phyloP scores from a whole-genome alignment of 2,888 invertebrate genomes.

The Ectropis crepuscularia region DNA sequence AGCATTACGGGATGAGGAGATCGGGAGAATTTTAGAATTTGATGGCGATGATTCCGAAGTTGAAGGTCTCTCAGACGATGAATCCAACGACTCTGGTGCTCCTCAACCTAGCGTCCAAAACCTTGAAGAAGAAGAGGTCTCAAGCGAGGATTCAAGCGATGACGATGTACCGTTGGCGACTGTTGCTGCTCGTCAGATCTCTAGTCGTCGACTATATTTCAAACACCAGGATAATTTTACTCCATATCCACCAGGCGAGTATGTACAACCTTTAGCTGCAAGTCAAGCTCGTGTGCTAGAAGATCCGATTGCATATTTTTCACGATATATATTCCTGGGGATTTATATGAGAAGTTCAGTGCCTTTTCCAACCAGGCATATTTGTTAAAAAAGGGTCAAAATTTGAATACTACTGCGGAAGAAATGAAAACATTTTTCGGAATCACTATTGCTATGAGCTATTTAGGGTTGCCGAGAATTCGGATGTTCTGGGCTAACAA shows the following conservation, averaged over 20 bases:
- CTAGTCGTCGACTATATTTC: background rate
- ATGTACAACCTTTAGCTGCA: background rate
- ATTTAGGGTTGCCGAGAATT: background rate
- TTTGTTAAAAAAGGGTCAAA: background rate
- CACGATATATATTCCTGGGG: background rate
- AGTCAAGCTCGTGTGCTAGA: background rate
- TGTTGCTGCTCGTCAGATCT: background rate
- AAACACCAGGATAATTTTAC: background rate
- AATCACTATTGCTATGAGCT: background rate
- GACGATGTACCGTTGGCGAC: background rate
- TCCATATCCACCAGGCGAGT: background rate
- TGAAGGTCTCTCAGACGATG: too few species aligned
- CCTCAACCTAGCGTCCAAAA: too few species aligned
- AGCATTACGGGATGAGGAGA: too few species aligned
- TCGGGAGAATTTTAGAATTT: too few species aligned
- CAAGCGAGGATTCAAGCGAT: background rate
- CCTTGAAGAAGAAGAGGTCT: background rate
- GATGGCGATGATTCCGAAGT: too few species aligned
- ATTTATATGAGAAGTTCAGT: background rate
- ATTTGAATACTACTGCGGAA: constrained; percentile 3
- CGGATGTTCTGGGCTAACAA: background rate
- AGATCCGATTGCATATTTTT: constrained; percentile 2
- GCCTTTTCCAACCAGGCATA: background rate
- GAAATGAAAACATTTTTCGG: constrained; percentile 6
- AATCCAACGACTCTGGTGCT: too few species aligned